Evolutionary conservation across 1,140 invertebrate genomes (phyloP).

Genomic region (Drusus annulatus): DNA sequence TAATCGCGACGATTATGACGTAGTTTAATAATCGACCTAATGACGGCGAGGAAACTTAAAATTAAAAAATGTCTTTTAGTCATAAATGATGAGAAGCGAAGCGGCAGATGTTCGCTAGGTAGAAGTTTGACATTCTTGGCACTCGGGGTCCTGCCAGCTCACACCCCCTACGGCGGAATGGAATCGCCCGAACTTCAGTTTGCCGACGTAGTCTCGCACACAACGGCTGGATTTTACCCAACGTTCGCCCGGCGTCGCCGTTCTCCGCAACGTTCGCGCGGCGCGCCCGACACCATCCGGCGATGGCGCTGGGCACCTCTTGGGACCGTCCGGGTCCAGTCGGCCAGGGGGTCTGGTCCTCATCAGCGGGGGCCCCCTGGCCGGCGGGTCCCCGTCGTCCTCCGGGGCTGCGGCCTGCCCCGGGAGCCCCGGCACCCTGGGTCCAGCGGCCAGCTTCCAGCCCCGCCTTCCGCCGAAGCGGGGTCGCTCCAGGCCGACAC

Average conservation of each 20-base stretch:
- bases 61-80: no score
- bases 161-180: constrained; percentile 62
- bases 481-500: no score
- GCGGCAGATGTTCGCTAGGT: constrained; percentile 6
- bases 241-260: constrained; percentile 43
- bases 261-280: constrained; percentile 41
- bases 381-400: no score
- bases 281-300: constrained; percentile 1
- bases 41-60: no score
- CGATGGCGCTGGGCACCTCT: constrained; percentile 18
- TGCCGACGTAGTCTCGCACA: constrained; percentile 59
- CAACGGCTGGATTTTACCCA: constrained; percentile 35
- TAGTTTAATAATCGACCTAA: no score
- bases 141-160: constrained; percentile 23
- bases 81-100: no score
- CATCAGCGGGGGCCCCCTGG: background rate
- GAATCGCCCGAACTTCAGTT: constrained; percentile 66
- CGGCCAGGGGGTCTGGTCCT: background rate
- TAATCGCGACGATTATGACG: no score
- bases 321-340: background rate
- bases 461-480: no score
- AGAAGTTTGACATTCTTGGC: background rate
- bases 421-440: background rate
- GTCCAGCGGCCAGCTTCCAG: background rate
- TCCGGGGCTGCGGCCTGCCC: background rate